Conservation (phyloP, 2,113 vertebrate species). For the Coptodon rendalli region DNA sequence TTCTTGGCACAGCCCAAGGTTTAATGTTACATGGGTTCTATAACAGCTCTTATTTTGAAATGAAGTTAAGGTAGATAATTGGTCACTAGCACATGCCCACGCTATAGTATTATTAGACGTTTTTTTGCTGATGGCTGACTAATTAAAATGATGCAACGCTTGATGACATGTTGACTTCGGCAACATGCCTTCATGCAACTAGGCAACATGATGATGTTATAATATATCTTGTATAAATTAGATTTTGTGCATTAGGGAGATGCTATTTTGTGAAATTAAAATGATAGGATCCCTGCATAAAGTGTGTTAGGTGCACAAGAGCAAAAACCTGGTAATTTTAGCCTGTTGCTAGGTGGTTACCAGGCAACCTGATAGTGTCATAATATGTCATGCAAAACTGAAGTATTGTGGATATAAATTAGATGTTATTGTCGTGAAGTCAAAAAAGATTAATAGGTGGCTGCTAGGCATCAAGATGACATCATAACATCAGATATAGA, state of each 20-base stretch:
- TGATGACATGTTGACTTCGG: neutral
- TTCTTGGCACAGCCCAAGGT: neutral
- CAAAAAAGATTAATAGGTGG: fast-evolving
- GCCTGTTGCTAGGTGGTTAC: neutral
- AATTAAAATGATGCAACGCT: neutral
- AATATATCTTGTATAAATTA: neutral
- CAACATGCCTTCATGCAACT: neutral
- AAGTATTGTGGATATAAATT: neutral
- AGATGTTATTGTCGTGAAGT: neutral
- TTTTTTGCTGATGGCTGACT: fast-evolving
- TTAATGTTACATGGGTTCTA: neutral
- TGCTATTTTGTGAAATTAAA: neutral
- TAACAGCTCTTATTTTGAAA: neutral
- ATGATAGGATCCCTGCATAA: neutral
- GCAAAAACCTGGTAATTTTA: neutral
- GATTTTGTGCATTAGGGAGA: neutral
- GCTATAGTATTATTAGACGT: neutral
- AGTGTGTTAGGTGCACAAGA: neutral
- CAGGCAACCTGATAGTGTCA: neutral
- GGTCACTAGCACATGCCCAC: neutral
- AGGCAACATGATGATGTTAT: neutral
- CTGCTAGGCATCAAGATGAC: neutral
- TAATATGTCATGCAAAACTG: neutral
- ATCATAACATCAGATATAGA: neutral
- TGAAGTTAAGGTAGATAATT: neutral